Percentiles rank a stretch among this genome's conserved stretches.
phyloP scores from a whole-genome alignment of 2,113 vertebrate species.

The Crotalus tigris region DNA sequence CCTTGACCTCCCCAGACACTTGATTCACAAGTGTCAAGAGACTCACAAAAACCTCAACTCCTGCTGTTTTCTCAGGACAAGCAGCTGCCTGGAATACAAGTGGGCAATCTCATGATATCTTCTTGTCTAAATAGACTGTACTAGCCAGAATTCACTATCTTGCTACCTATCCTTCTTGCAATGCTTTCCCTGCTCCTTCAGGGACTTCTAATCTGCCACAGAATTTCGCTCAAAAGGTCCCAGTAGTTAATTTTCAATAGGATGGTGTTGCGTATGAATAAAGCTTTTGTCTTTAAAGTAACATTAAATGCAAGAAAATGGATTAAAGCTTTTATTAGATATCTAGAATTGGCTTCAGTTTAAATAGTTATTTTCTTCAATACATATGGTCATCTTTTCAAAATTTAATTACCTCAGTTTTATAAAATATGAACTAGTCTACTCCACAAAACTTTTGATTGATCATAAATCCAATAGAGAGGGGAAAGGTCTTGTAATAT shows the following conservation, averaged over 20 bases:
- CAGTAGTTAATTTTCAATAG: neutral
- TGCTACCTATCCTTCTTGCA: too few species aligned
- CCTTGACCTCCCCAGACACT: too few species aligned
- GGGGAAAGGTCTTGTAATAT: neutral
- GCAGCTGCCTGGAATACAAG: too few species aligned
- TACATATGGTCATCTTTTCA: slow-evolving; percentile 8
- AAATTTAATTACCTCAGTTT: slow-evolving; percentile 3
- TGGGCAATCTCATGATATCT: too few species aligned
- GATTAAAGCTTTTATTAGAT: neutral
- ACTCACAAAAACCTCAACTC: too few species aligned
- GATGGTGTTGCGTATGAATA: neutral
- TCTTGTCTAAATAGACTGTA: too few species aligned
- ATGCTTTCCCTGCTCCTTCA: too few species aligned
- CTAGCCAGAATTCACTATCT: too few species aligned
- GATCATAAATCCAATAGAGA: slow-evolving; percentile 8
- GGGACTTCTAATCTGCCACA: too few species aligned
- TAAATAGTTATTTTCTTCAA: slow-evolving; percentile 12
- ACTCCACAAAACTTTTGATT: neutral
- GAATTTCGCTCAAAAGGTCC: too few species aligned
- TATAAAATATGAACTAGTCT: slow-evolving; percentile 2
- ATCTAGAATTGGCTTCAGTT: slow-evolving; percentile 13
- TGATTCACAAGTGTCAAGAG: too few species aligned
- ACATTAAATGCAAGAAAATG: neutral
- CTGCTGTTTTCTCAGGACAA: too few species aligned
- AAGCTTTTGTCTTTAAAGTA: slow-evolving; percentile 17